A percentile compares a stretch with the other conserved stretches of the same genome.
Evolutionary conservation across 2,888 invertebrate genomes (phyloP).

Genomic region (Heliconius ethilla): DNA sequence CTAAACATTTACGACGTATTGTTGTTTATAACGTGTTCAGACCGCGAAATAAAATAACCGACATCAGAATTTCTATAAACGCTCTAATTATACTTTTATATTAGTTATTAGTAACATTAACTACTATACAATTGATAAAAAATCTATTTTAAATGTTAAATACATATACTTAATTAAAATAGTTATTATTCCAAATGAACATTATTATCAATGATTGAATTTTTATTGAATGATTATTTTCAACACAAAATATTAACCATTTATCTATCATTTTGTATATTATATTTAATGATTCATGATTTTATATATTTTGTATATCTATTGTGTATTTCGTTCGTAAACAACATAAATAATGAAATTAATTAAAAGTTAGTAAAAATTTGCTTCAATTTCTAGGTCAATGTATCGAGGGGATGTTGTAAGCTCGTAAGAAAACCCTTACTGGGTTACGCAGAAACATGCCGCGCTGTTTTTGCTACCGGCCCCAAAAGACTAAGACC

Average conservation of each 20-base stretch:
- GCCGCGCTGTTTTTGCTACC: slow-evolving; percentile 81
- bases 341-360: too few species aligned
- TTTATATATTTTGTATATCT: too few species aligned
- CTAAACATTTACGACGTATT: slow-evolving; percentile 15
- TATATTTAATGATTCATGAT: not conserved
- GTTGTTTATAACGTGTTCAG: not conserved
- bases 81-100: not conserved
- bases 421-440: slow-evolving; percentile 70
- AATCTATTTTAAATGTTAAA: too few species aligned
- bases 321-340: too few species aligned
- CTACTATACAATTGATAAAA: not conserved
- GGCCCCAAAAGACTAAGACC: slow-evolving; percentile 78
- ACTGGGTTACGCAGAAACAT: slow-evolving; percentile 84
- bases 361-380: not conserved
- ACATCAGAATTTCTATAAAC: not conserved
- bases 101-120: not conserved
- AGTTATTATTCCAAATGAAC: not conserved
- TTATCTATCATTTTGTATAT: not conserved
- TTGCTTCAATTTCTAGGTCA: slow-evolving; percentile 57
- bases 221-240: too few species aligned
- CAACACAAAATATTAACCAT: not conserved
- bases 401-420: slow-evolving; percentile 70
- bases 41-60: slow-evolving; percentile 13
- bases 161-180: too few species aligned
- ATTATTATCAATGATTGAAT: too few species aligned